These are phyloP conservation scores for Bombus fervidus DNA, from an alignment of 1,140 invertebrate species.

Conservation along the genomic window DNA sequence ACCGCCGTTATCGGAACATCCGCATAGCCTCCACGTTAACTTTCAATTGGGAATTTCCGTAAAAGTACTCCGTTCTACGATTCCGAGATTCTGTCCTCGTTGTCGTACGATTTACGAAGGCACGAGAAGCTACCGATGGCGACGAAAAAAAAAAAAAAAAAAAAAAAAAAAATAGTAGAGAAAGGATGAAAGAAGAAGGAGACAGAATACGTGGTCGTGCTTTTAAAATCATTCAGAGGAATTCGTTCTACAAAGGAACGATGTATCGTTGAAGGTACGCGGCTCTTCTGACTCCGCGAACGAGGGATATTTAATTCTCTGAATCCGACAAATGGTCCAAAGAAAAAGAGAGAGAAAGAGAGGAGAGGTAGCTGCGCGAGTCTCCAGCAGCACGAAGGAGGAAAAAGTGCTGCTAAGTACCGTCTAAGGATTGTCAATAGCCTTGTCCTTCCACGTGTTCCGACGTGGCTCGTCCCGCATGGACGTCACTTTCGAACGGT, in stretches of 20 bases:
- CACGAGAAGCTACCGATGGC: neutral
- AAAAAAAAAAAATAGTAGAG: neutral
- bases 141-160: neutral
- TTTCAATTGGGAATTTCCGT: slow-evolving; percentile 11
- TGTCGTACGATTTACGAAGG: neutral
- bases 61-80: neutral
- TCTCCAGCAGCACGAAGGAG: neutral
- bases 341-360: neutral
- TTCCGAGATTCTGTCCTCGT: neutral
- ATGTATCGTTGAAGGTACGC: slow-evolving; percentile 6
- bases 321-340: neutral
- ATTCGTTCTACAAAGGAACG: neutral
- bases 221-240: slow-evolving; percentile 15
- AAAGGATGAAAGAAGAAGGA: neutral
- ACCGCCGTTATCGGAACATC: neutral
- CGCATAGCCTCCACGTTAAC: neutral
- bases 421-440: slow-evolving; percentile 76
- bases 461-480: slow-evolving; percentile 57
- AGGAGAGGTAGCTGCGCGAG: neutral
- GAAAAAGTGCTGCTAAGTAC: slow-evolving; percentile 73
- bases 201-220: neutral
- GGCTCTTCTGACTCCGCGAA: slow-evolving; percentile 1
- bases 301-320: slow-evolving; percentile 33
- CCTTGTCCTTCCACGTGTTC: slow-evolving; percentile 45
- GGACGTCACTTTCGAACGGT: slow-evolving; percentile 66